Evolutionary conservation across 2,888 invertebrate genomes (phyloP).

Genomic region (Drosophila barbarae): DNA sequence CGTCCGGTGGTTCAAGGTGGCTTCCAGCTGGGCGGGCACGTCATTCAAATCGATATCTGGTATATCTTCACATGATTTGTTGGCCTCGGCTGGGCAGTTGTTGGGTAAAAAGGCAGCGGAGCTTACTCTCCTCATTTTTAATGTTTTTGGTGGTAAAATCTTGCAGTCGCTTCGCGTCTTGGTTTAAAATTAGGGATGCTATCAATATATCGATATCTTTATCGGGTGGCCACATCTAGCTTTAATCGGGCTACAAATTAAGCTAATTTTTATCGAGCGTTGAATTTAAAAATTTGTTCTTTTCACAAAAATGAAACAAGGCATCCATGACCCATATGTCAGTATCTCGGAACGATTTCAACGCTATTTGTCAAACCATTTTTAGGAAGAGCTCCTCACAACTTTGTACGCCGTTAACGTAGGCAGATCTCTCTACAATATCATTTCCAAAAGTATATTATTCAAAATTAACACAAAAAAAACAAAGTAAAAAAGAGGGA

Average conservation of each 20-base stretch:
- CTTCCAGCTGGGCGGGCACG: conserved; percentile 33
- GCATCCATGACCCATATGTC: background rate
- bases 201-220: background rate
- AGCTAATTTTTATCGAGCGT: background rate
- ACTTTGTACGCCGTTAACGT: conserved; percentile 3
- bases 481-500: background rate
- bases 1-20: conserved; percentile 11
- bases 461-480: conserved; percentile 5
- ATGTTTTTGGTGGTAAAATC: background rate
- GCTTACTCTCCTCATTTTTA: conserved; percentile 4
- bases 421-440: background rate
- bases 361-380: too few relatives aligned
- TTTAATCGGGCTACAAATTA: too few relatives aligned
- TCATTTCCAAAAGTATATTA: background rate
- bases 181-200: background rate
- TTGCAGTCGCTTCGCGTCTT: background rate
- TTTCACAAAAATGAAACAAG: background rate
- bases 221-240: background rate
- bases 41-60: conserved; percentile 30
- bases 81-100: background rate
- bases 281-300: background rate
- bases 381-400: background rate
- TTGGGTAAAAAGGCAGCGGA: background rate
- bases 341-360: too few relatives aligned
- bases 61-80: conserved; percentile 18